Base-by-base conservation (phyloP, 1,140 invertebrate genomes). In the Euglossa dilemma region DNA sequence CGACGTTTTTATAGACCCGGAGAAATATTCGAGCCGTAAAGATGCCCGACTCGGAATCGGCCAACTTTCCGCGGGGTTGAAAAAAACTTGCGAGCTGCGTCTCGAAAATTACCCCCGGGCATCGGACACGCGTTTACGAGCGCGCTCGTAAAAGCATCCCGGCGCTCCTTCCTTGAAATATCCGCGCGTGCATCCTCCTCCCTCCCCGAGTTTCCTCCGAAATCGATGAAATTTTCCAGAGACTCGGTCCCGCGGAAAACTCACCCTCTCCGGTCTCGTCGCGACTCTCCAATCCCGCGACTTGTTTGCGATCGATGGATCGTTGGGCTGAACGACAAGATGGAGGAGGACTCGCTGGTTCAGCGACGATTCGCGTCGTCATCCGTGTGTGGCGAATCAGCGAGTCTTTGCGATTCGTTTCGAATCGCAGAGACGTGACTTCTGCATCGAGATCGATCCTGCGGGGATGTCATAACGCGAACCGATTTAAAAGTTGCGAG, bases 121-220 rank as follows among this genome's bases (percentile, higher is more conserved):
- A 23, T 6, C 7, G 11, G 16, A 66, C 36, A 8, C 50, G 8
- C 63, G 7, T 77, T 78, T 78, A 78, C 76, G 76, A 59, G 64
- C 52, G 23, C 6, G 45, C 67, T 69, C 54, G 64, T 78, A 78
- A 69, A 78, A 78, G 20, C 0, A 36, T 45, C 45, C 18, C 36
- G 9, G 14, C 14, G 43, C 7, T n/a, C n/a, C n/a, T n/a, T n/a
- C n/a, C n/a, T n/a, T 16, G n/a, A 4, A 43, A 6, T 12, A 9
- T 20, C 20, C 14, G 12, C n/a, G 75, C 6, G 23, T 54, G 36
- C 12, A 28, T 45, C 6, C 2, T 45, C 6, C 2, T 59, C 23
- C 16, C 25, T 25, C 4, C 1, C 2, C 9, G 12, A 59, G 28
- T 63, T 36, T 56, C 11, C 5, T 0, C 7, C 43, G 1, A 1